Conservation (phyloP, 2,888 invertebrate species). For the Hirtodrosophila confusa region DNA sequence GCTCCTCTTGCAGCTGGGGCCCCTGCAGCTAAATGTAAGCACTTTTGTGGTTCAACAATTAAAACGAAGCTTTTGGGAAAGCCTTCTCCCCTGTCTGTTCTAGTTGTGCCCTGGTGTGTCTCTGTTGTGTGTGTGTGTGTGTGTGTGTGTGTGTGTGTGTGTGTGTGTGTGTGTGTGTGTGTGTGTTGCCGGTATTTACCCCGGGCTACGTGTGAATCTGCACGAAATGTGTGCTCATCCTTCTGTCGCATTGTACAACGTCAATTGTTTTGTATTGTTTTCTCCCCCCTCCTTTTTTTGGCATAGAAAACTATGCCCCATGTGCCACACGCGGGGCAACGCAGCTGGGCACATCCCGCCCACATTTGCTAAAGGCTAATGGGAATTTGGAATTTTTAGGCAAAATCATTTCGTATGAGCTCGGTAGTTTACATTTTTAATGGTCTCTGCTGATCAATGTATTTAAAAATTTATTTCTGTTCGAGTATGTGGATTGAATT, state of each 20-base stretch:
- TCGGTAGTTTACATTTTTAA: constrained; percentile 34
- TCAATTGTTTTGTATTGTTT: constrained; percentile 63
- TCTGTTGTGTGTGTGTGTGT: constrained; percentile 3
- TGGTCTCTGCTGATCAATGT: constrained; percentile 29
- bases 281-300: neutral
- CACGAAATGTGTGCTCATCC: constrained; percentile 46
- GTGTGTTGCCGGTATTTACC: constrained; percentile 60
- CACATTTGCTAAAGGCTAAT: constrained; percentile 19
- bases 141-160: constrained; percentile 12
- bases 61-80: constrained; percentile 61
- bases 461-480: constrained; percentile 1
- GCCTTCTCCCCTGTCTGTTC: constrained; percentile 11
- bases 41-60: constrained; percentile 74
- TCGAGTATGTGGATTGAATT: neutral
- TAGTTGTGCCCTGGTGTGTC: neutral
- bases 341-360: constrained; percentile 20
- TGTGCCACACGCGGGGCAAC: neutral
- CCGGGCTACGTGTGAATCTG: constrained; percentile 70
- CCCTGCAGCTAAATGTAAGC: constrained; percentile 64
- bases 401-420: constrained; percentile 10
- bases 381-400: constrained; percentile 28
- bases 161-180: constrained; percentile 5
- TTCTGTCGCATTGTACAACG: constrained; percentile 50
- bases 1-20: constrained; percentile 30
- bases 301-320: too few species aligned